Conservation (phyloP, 2,113 vertebrate species). For the Phainopepla nitens region DNA sequence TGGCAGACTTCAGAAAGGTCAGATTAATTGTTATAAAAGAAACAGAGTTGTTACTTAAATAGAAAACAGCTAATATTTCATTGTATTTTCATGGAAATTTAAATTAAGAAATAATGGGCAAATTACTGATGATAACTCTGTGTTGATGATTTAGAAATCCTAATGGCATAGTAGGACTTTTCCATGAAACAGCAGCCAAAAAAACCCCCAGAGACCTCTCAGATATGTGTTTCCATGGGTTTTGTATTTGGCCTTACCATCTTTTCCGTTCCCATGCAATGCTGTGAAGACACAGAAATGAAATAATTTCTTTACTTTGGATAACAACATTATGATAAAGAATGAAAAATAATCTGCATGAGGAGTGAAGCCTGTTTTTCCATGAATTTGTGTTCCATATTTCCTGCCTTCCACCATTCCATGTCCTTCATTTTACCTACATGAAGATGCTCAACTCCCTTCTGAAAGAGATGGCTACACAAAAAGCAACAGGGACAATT, state of each 20-base stretch:
- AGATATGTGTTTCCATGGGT: background rate
- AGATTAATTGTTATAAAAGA: background rate
- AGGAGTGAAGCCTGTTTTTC: background rate
- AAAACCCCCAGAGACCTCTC: accelerated
- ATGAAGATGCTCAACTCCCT: background rate
- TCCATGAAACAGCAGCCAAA: background rate
- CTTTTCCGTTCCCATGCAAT: background rate
- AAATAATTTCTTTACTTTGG: background rate
- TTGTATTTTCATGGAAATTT: background rate
- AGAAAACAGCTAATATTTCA: background rate
- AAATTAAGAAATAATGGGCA: background rate
- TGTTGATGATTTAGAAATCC: background rate
- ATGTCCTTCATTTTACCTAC: background rate
- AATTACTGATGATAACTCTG: background rate
- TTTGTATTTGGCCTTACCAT: background rate
- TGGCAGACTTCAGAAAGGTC: background rate
- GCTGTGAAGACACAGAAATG: background rate
- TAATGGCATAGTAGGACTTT: background rate
- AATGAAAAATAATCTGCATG: background rate
- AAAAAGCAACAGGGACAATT: background rate
- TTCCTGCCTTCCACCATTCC: background rate
- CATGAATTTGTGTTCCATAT: background rate
- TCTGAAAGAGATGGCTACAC: background rate
- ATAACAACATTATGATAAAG: background rate
- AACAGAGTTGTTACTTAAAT: background rate